Base-by-base conservation (phyloP, 2,113 vertebrate species). In the Piprites chloris region DNA sequence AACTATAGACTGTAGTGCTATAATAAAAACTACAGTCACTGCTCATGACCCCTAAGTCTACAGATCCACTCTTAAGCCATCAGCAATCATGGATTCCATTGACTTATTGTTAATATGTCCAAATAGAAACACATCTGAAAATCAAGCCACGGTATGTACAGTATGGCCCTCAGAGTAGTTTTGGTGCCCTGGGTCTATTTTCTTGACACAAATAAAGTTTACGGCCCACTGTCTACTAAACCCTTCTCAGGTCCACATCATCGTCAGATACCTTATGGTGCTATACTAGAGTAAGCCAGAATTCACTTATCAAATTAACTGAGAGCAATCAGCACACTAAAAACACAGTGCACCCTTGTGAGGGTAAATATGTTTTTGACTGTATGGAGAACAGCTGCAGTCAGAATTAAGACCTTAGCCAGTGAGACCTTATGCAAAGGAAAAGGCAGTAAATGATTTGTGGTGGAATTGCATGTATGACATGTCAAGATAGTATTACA, bases 401-500 rank as follows among this genome's bases (percentile, higher is more conserved):
- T 50, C 56, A 85, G 47, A 90, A 93, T 85, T 63, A 81, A 87
- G 56, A 47, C 37, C 33, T 73, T 72, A 68, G 41, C 28, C 42
- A 69, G 37, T 83, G 46, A 83, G 24, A 75, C n/a, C 16, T 68
- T 66, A 21, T 46, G 21, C 13, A 78, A 87, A 68, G 24, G 63
- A 77, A 77, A 59, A 89, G 59, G 30, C 33, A 88, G 23, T 5
- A 83, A 76, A 76, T 55, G 8, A 39, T 68, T 83, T 86, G 35
- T 86, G 56, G 33, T 74, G 30, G 50, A 83, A 71, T 50, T 66
- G 27, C 10, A 74, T 3, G 2, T 53, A 37, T 82, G 73, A 42
- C 42, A 59, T 30, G 22, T 67, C 37, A 76, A 52, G 50, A 44
- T 5, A 72, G 27, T 9, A 41, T 56, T 77, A 69, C 2, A 6